Conservation (phyloP, 2,797 vertebrate species). For the Lagodon rhomboides region DNA sequence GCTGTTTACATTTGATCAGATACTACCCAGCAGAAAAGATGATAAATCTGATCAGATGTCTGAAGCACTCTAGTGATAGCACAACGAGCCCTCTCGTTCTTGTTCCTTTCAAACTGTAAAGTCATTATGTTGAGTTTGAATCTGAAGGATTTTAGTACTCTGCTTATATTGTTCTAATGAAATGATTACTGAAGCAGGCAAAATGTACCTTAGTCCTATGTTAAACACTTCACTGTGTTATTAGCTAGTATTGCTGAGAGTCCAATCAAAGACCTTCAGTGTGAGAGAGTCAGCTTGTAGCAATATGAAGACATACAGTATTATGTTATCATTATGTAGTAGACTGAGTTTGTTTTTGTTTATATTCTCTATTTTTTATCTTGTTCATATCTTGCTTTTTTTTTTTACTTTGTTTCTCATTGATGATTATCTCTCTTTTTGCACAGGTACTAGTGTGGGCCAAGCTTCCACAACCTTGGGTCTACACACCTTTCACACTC, state of each 20-base stretch:
- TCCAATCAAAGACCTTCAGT: neutral
- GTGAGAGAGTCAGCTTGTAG: neutral
- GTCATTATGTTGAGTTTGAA: neutral
- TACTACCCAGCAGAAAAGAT: too few relatives aligned
- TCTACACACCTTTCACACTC: neutral
- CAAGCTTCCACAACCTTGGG: too few relatives aligned
- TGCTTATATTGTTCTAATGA: neutral
- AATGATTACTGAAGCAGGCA: neutral
- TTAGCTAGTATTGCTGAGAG: neutral
- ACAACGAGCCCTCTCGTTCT: too few relatives aligned
- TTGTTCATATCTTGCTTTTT: too few relatives aligned
- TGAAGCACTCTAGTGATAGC: neutral
- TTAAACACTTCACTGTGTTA: neutral
- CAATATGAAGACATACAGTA: neutral
- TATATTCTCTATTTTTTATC: too few relatives aligned
- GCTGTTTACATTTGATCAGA: too few relatives aligned
- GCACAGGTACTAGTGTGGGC: too few relatives aligned
- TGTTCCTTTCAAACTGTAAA: neutral
- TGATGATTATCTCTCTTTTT: too few relatives aligned
- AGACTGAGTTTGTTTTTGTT: too few relatives aligned
- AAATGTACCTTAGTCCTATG: neutral
- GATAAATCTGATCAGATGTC: too few relatives aligned
- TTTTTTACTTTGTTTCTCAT: too few relatives aligned
- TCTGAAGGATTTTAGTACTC: neutral
- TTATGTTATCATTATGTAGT: too few relatives aligned